A percentile compares a stretch with the other conserved stretches of the same genome.
phyloP scores from a whole-genome alignment of 2,797 vertebrate genomes.

The Setipinna tenuifilis region DNA sequence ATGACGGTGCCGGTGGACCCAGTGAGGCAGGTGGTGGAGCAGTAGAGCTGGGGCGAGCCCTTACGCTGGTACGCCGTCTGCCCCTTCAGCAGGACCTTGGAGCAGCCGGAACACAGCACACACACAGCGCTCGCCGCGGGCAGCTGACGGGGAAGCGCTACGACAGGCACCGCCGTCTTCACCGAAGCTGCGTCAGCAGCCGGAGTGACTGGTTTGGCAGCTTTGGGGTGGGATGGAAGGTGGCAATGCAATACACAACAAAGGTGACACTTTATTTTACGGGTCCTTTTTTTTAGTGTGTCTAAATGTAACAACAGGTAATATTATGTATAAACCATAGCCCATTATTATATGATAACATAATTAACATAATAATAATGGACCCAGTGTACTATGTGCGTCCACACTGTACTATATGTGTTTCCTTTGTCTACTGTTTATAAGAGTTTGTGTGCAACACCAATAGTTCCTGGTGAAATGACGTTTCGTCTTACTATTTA shows the following conservation, averaged over 20 bases:
- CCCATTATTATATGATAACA: too few species aligned
- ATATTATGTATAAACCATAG: too few species aligned
- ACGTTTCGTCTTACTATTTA: too few species aligned
- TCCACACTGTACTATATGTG: too few species aligned
- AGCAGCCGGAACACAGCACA: conserved; percentile 90
- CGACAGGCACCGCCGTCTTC: not conserved
- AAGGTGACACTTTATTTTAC: too few species aligned
- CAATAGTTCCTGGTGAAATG: too few species aligned
- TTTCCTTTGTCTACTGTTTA: too few species aligned
- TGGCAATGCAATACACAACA: not conserved
- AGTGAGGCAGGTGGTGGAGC: conserved; percentile 94
- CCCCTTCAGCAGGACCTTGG: conserved; percentile 90
- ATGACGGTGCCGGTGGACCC: conserved; percentile 72
- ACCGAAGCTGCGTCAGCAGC: not conserved
- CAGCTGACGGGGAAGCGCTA: not conserved
- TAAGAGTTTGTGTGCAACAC: too few species aligned
- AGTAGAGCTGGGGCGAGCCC: conserved; percentile 92
- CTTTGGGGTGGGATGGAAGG: not conserved
- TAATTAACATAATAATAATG: not conserved
- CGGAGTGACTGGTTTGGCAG: not conserved
- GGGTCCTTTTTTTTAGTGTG: too few species aligned
- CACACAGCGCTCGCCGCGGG: conserved; percentile 58
- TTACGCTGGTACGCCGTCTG: conserved; percentile 98
- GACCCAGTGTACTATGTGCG: not conserved
- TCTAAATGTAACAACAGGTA: too few species aligned